Evolutionary conservation across 2,888 invertebrate genomes (phyloP).

Genomic region (Halocaridina rubra): DNA sequence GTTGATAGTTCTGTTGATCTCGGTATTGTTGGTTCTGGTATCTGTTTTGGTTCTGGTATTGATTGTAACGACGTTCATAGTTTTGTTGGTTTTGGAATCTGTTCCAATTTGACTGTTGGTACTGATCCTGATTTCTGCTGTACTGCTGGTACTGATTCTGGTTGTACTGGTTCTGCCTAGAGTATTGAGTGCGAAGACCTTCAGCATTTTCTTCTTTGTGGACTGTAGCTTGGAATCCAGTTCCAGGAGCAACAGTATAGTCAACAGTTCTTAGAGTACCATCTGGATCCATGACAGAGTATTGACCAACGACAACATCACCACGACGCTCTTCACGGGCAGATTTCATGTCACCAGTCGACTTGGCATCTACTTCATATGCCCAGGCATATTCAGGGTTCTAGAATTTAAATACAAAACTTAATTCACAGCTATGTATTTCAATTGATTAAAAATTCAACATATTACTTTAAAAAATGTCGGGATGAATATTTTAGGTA

Average conservation of each 20-base stretch:
- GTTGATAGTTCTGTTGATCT: background rate
- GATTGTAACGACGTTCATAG: background rate
- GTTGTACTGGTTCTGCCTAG: background rate
- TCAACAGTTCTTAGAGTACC: conserved; percentile 7
- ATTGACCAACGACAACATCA: conserved; percentile 32
- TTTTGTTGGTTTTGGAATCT: background rate
- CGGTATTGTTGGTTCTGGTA: background rate
- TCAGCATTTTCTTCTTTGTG: background rate
- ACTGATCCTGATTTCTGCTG: background rate
- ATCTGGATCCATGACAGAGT: conserved; percentile 32
- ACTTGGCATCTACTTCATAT: conserved; percentile 26
- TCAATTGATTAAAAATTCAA: background rate
- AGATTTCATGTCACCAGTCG: conserved; percentile 31
- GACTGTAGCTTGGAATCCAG: conserved; percentile 37
- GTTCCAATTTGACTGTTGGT: background rate
- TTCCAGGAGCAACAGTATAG: conserved; percentile 24
- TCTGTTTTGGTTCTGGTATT: background rate
- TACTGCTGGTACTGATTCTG: conserved; percentile 1
- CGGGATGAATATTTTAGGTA: background rate
- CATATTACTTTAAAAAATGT: background rate
- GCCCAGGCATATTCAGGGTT: conserved; percentile 28
- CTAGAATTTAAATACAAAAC: background rate
- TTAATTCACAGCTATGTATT: background rate
- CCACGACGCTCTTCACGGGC: conserved; percentile 42
- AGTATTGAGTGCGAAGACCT: no score